A percentile compares a stretch with the other conserved stretches of the same genome.
phyloP scores from a whole-genome alignment of 2,797 vertebrate genomes.

The Thunnus albacares region DNA sequence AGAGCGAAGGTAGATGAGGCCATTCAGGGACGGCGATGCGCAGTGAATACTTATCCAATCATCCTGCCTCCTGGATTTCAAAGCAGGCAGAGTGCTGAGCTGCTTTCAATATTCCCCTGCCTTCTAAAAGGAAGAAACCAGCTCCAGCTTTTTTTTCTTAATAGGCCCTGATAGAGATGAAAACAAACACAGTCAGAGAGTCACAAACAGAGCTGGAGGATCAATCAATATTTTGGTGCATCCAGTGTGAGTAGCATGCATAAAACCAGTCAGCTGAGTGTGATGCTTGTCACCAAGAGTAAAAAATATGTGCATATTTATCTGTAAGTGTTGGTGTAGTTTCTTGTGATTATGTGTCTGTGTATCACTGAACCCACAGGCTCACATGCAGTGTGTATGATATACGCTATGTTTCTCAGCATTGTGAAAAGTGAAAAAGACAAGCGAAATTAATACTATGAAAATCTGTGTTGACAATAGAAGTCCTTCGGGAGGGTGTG shows the following conservation, averaged over 20 bases:
- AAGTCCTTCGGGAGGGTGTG: neutral
- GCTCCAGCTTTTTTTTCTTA: slow-evolving; percentile 37
- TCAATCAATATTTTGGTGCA: slow-evolving; percentile 50
- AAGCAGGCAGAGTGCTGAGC: slow-evolving; percentile 65
- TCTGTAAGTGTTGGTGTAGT: neutral
- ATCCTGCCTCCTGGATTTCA: slow-evolving; percentile 68
- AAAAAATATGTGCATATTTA: neutral
- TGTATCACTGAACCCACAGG: neutral
- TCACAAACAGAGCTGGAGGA: slow-evolving; percentile 44
- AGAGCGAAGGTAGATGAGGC: slow-evolving; percentile 70
- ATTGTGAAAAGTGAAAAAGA: slow-evolving; percentile 14
- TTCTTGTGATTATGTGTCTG: neutral
- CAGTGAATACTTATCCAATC: slow-evolving; percentile 75
- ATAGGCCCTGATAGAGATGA: slow-evolving; percentile 59
- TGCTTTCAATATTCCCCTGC: slow-evolving; percentile 55
- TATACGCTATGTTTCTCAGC: slow-evolving; percentile 6
- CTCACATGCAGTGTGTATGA: neutral
- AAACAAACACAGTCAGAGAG: slow-evolving; percentile 55
- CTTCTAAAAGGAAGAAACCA: slow-evolving; percentile 51
- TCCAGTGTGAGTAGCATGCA: slow-evolving; percentile 44
- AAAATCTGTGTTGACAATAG: slow-evolving; percentile 33
- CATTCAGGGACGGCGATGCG: slow-evolving; percentile 70
- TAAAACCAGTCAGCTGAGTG: slow-evolving; percentile 9
- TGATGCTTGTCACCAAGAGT: slow-evolving; percentile 5
- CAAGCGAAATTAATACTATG: slow-evolving; percentile 15